Percentiles rank a stretch among this genome's conserved stretches.
These are phyloP conservation scores for Volucella zonaria DNA, from an alignment of 2,888 invertebrate species.

Conservation along the genomic window DNA sequence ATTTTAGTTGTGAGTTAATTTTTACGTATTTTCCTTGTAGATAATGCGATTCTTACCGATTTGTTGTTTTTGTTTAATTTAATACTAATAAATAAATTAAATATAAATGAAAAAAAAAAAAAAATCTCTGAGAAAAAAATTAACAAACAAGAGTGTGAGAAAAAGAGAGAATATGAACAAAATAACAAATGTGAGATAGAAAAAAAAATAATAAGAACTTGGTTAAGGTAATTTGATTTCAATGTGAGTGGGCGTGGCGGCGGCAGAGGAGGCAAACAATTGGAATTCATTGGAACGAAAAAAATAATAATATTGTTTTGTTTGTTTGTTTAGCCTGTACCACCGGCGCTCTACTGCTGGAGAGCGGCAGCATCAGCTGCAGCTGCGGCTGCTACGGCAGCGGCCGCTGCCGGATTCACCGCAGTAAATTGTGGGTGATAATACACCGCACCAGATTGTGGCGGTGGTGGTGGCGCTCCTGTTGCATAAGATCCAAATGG, in stretches of 20 bases:
- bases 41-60: slow-evolving; percentile 73
- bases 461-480: slow-evolving; percentile 79
- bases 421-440: slow-evolving; percentile 67
- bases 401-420: slow-evolving; percentile 68
- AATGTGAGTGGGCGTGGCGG: slow-evolving; percentile 55
- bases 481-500: slow-evolving; percentile 74
- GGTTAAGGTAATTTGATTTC: slow-evolving; percentile 67
- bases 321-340: slow-evolving; percentile 57
- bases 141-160: slow-evolving; percentile 69
- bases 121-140: slow-evolving; percentile 71
- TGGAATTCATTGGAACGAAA: slow-evolving; percentile 71
- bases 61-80: slow-evolving; percentile 74
- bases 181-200: slow-evolving; percentile 63
- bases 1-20: slow-evolving; percentile 22
- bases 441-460: slow-evolving; percentile 72
- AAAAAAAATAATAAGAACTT: slow-evolving; percentile 40
- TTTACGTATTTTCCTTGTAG: slow-evolving; percentile 67
- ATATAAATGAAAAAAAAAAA: slow-evolving; percentile 71
- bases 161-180: slow-evolving; percentile 71
- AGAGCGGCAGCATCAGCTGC: slow-evolving; percentile 76
- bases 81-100: slow-evolving; percentile 74
- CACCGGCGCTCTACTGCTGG: slow-evolving; percentile 78
- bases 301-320: slow-evolving; percentile 54
- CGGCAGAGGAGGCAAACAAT: slow-evolving; percentile 70
- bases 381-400: slow-evolving; percentile 77